Percentiles rank a stretch among this genome's conserved stretches.
Conservation (phyloP, 2,888 invertebrate species). For the Rhamphomyia laevipes region DNA sequence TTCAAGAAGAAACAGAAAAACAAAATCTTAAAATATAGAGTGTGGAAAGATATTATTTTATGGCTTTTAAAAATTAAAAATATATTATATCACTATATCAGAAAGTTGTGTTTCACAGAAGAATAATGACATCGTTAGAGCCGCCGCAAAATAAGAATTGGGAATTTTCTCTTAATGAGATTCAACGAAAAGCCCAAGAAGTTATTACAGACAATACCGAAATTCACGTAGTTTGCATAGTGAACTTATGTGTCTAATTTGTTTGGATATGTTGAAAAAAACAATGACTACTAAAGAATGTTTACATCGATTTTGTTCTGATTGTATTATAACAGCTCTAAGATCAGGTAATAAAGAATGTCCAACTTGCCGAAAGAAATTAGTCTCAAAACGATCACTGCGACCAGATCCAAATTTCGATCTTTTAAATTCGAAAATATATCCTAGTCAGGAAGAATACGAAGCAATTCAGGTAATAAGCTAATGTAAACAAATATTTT, state of each 20-base stretch:
- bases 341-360: conserved; percentile 98
- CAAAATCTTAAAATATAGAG: no score
- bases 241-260: conserved; percentile 98
- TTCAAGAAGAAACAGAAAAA: no score
- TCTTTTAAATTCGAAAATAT: conserved; percentile 91
- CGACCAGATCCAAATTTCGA: conserved; percentile 98
- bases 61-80: no score
- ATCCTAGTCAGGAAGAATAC: conserved; percentile 93
- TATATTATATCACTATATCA: background rate
- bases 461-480: conserved; percentile 72
- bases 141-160: conserved; percentile 80
- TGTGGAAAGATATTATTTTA: no score
- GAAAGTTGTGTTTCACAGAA: no score
- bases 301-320: conserved; percentile 95
- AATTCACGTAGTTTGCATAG: conserved; percentile 85
- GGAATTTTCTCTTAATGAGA: conserved; percentile 92
- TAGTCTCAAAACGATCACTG: conserved; percentile 92
- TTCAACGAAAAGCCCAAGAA: conserved; percentile 91
- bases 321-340: conserved; percentile 96
- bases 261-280: conserved; percentile 95
- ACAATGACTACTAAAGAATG: conserved; percentile 99
- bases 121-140: conserved; percentile 65
- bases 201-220: conserved; percentile 86
- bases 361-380: conserved; percentile 95
- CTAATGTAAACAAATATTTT: background rate